Conservation (phyloP, 2,113 vertebrate species). For the Chunga burmeisteri region DNA sequence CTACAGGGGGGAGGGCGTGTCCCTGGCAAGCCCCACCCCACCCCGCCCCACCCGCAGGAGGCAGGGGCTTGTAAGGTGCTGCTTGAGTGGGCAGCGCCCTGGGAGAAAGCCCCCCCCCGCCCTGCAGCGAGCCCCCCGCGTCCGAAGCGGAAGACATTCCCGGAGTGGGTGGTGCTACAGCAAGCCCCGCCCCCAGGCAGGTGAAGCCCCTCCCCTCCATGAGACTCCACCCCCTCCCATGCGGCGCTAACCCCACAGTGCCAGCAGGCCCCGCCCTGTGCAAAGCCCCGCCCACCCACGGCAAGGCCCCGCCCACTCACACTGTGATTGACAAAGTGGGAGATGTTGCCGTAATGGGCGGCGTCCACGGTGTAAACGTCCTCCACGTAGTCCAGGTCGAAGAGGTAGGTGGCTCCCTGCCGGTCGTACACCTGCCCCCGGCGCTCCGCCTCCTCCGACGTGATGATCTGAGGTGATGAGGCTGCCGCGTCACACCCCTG, state of each 20-base stretch:
- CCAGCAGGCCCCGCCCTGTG: no score
- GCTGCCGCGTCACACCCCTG: accelerated
- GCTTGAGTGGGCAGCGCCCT: no score
- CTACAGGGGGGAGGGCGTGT: background rate
- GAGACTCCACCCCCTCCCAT: no score
- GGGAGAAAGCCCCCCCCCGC: no score
- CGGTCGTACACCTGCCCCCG: constrained; percentile 88
- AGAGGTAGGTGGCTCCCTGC: constrained; percentile 89
- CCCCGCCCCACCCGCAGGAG: no score
- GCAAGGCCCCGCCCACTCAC: constrained; percentile 69
- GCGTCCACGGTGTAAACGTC: constrained; percentile 92
- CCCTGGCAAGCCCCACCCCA: background rate
- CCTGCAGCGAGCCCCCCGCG: no score
- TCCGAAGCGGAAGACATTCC: no score
- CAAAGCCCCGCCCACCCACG: background rate
- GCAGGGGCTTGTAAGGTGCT: no score
- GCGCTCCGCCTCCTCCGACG: constrained; percentile 89
- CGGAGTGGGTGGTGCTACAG: no score
- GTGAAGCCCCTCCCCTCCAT: no score
- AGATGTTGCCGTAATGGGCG: constrained; percentile 89
- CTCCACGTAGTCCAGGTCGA: constrained; percentile 85
- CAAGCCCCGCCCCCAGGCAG: background rate
- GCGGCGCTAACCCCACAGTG: no score
- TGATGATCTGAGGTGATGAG: constrained; percentile 84
- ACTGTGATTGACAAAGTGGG: constrained; percentile 95